phyloP scores from a whole-genome alignment of 1,140 invertebrate species.

The Drosophila repleta region DNA sequence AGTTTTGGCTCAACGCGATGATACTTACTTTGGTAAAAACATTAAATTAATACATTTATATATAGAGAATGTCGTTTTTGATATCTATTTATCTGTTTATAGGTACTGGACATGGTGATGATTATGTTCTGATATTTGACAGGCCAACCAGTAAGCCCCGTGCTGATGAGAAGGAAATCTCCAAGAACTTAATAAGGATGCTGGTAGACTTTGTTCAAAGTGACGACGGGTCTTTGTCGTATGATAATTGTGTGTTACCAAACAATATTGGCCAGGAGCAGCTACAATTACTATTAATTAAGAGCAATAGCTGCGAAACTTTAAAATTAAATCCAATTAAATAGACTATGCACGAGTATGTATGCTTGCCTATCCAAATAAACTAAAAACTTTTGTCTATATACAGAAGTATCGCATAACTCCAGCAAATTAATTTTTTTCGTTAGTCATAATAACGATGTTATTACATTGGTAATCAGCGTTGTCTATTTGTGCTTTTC shows the following conservation, averaged over 20 bases:
- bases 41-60: no score
- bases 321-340: neutral
- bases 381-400: no score
- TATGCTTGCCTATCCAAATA: no score
- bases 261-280: conserved; percentile 33
- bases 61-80: no score
- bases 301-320: conserved; percentile 9
- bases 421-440: no score
- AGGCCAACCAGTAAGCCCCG: neutral
- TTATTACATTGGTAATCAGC: no score
- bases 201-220: conserved; percentile 40
- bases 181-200: conserved; percentile 45
- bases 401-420: no score
- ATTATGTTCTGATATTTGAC: conserved; percentile 46
- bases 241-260: conserved; percentile 10
- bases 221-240: neutral
- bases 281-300: conserved; percentile 39
- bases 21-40: conserved; percentile 41
- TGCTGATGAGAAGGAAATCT: conserved; percentile 39
- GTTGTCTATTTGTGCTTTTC: no score
- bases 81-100: neutral
- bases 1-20: conserved; percentile 34
- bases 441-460: no score
- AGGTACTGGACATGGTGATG: conserved; percentile 61
- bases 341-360: no score